These are phyloP conservation scores for Phragmatobia fuliginosa DNA, from an alignment of 2,888 invertebrate species.

Conservation along the genomic window DNA sequence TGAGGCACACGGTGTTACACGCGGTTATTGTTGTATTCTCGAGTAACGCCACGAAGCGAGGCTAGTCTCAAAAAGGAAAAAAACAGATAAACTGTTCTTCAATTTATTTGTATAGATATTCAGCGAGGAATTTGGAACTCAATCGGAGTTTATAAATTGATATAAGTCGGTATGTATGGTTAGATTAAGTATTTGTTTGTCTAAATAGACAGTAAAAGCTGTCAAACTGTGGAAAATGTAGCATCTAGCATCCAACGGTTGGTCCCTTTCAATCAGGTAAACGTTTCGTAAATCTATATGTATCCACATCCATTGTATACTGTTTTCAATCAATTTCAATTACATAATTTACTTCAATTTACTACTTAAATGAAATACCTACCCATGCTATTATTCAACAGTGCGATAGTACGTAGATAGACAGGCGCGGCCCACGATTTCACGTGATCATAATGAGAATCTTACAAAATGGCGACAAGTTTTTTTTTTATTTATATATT, in stretches of 20 bases:
- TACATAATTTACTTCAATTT: conserved; percentile 15
- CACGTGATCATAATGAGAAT: conserved; percentile 29
- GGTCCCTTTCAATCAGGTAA: not conserved
- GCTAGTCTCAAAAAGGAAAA: too few species aligned
- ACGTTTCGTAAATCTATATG: not conserved
- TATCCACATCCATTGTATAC: not conserved
- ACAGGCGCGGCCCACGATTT: conserved; percentile 28
- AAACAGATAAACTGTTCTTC: too few species aligned
- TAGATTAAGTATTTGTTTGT: too few species aligned
- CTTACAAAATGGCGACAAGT: conserved; percentile 13
- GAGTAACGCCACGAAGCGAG: too few species aligned
- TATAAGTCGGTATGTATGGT: too few species aligned
- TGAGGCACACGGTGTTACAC: too few species aligned
- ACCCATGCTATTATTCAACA: conserved; percentile 37
- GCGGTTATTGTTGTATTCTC: too few species aligned
- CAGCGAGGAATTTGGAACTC: too few species aligned
- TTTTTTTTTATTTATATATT: too few species aligned
- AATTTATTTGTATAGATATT: too few species aligned
- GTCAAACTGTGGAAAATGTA: not conserved
- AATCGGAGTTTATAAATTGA: too few species aligned
- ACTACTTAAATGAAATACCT: conserved; percentile 21
- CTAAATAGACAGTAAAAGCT: too few species aligned
- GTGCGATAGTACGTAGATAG: conserved; percentile 15
- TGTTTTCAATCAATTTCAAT: not conserved
- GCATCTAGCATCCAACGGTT: not conserved